Base-by-base conservation (phyloP, 2,113 vertebrate genomes). In the Prunella fulvescens region DNA sequence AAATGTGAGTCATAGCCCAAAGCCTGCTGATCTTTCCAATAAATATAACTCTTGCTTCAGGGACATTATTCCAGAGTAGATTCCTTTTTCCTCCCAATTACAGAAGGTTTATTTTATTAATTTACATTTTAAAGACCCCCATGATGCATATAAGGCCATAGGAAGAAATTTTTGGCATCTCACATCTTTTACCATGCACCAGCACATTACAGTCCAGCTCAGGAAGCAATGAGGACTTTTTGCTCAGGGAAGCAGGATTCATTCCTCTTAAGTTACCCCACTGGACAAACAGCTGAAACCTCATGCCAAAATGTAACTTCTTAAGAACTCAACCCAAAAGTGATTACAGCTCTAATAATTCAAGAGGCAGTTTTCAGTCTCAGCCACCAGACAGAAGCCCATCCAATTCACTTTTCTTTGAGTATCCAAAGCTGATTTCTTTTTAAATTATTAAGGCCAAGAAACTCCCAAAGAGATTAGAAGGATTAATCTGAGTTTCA, bases 1-100 rank as follows among this genome's bases (percentile, higher is more conserved):
- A 56, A 83, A 83, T 20, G 20, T 92, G 92, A 93, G 72, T 94
- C 92, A 93, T 17, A 74, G 73, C 24, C 92, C 81, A 95, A 90
- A 95, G 76, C 3, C 28, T 64, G 35, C 33, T 92, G 67, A 81
- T 88, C 58, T 81, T 82, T 80, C 67, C 0, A 2, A 65, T 37
- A 92, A 87, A 90, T 48, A 77, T 9, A 94, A 82, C 64, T 78
- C 60, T 74, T 54, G 28, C 86, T 93, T 93, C 26, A 47, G 48
- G 35, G 45, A 85, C 44, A 29, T 51, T 74, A 28, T 25, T 62
- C 60, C 26, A 44, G 47, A 71, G 47, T 40, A 65, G 56, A 33
- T 35, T 47, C 45, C 28, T 69, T 72, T 73, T 65, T 44, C 33
- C 6, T 83, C 17, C 47, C 39, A 66, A 26, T 39, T 77, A 60